Conservation (phyloP, 2,113 vertebrate species). For the Epinephelus lanceolatus region DNA sequence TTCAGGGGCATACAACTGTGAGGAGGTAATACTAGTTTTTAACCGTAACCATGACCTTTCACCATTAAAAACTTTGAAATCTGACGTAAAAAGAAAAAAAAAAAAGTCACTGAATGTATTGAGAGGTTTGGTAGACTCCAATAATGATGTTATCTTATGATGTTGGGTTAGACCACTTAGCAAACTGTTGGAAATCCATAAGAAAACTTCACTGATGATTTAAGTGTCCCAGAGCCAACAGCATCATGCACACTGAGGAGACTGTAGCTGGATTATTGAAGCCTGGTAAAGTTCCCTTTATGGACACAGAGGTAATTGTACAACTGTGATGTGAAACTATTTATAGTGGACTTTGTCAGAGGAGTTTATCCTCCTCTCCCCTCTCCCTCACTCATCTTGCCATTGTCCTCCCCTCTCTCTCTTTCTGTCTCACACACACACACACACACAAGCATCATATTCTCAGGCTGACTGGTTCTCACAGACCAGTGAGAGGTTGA, state of each 20-base stretch:
- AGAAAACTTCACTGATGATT: background rate
- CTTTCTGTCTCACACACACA: background rate
- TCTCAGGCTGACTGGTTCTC: conserved; percentile 37
- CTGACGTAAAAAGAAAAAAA: no score
- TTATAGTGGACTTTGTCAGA: conserved; percentile 40
- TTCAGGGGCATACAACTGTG: no score
- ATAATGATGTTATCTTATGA: background rate
- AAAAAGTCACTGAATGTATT: background rate
- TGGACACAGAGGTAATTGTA: conserved; percentile 32
- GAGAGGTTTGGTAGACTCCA: background rate
- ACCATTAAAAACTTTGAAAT: no score
- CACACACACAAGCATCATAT: background rate
- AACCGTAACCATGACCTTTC: no score
- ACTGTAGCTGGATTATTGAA: conserved; percentile 21
- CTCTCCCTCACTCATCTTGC: conserved; percentile 1
- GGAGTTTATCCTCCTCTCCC: background rate
- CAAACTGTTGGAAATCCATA: background rate
- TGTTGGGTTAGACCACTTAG: background rate
- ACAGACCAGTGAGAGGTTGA: conserved; percentile 35
- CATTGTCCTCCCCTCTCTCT: background rate
- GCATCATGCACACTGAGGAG: conserved; percentile 7
- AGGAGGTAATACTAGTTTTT: no score
- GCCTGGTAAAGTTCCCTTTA: conserved; percentile 36
- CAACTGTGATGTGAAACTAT: conserved; percentile 29
- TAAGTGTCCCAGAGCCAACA: background rate